Base-by-base conservation (phyloP, 2,888 invertebrate species). In the Thyatira batis region DNA sequence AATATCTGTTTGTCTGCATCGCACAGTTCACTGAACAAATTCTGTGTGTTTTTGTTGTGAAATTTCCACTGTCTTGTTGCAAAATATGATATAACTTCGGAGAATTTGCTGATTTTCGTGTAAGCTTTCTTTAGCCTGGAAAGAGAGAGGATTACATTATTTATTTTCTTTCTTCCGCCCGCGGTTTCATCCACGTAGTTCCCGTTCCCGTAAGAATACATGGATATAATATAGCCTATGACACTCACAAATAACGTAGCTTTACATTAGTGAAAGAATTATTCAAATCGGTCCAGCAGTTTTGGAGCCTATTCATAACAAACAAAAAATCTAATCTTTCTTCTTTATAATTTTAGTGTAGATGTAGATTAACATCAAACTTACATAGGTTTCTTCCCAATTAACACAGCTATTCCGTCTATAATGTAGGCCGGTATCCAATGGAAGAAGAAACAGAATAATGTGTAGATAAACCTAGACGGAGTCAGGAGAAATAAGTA, bases 51-150 rank as follows among this genome's bases (percentile, higher is more conserved):
- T 0, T 85, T 81, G 57, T 94, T 94, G n/a, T 89, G 78, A 67
- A 96, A 95, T 30, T 89, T 92, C 97, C 97, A 97, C 52, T 95
- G 92, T 45, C 94, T 89, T 0, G 93, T 93, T 2, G 95, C 94
- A 82, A 97, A 97, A 78, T 95, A 97, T 0, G 94, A 93, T 48
- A 97, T 89, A 0, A 95, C 95, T 17, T 93, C 93, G 57, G 95
- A 93, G 71, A 96, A 95, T 76, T 94, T 94, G 67, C 95, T 94
- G 57, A 97, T 94, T 79, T 95, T 96, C 61, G 92, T 93, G 82
- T 96, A 96, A 0, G 95, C 93, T 73, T 94, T 94, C 56, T 95
- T 92, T 85, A 96, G 92, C 82, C 97, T 97, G 90, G 1, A 74
- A 78, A 57, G 50, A 45, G 43, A 49, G 1, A 1, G 3, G 1